These are phyloP conservation scores for Cartodere bifasciata DNA, from an alignment of 2,888 invertebrate genomes.

Conservation along the genomic window DNA sequence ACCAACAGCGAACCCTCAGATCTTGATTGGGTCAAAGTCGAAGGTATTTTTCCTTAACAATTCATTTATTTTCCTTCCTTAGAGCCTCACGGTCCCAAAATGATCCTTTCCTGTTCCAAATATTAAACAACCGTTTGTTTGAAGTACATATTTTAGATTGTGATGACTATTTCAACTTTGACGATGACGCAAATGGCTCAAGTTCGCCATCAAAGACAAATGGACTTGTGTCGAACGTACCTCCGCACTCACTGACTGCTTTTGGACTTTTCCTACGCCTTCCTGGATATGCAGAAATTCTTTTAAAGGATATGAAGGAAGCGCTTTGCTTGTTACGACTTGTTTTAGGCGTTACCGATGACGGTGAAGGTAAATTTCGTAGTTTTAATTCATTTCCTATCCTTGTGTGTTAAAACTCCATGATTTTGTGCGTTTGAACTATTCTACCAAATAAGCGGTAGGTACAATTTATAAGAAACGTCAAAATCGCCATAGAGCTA, in stretches of 20 bases:
- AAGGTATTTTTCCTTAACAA: slow-evolving; percentile 23
- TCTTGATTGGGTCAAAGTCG: slow-evolving; percentile 38
- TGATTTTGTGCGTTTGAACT: no score
- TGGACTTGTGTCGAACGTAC: slow-evolving; percentile 50
- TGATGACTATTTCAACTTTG: slow-evolving; percentile 49
- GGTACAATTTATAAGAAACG: no score
- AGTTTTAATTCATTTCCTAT: no score
- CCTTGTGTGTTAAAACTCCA: no score
- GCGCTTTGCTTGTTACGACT: slow-evolving; percentile 78
- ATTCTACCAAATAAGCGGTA: no score
- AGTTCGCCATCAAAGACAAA: slow-evolving; percentile 39
- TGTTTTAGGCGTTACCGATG: slow-evolving; percentile 81
- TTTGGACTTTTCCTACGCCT: slow-evolving; percentile 80
- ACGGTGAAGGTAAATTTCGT: slow-evolving; percentile 69
- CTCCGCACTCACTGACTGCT: slow-evolving; percentile 83
- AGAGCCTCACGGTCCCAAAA: no score
- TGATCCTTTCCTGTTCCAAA: no score
- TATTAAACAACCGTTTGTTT: no score
- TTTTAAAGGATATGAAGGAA: slow-evolving; percentile 69
- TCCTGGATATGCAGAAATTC: slow-evolving; percentile 82
- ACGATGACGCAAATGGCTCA: slow-evolving; percentile 41
- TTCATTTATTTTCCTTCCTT: not conserved
- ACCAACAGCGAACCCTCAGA: slow-evolving; percentile 39
- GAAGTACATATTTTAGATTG: slow-evolving; percentile 32
- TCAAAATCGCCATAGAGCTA: no score